phyloP scores from a whole-genome alignment of 1,140 invertebrate genomes.

The Neodiprion pinetum region DNA sequence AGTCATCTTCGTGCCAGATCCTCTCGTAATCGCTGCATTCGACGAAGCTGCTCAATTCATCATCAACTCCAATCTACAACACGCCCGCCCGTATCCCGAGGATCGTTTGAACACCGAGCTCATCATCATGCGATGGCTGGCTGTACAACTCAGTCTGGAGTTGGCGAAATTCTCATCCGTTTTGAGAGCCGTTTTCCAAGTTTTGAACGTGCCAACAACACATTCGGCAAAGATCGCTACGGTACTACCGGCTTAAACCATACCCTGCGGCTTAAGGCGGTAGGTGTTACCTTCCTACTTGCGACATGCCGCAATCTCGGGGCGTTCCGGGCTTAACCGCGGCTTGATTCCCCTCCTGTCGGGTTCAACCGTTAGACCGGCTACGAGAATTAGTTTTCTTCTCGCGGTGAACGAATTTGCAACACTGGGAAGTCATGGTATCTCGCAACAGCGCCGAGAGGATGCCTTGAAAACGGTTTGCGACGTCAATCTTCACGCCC shows the following conservation, averaged over 20 bases:
- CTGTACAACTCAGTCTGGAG: too few species aligned
- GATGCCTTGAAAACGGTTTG: neutral
- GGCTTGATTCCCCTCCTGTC: conserved; percentile 14
- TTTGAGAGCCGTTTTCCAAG: too few species aligned
- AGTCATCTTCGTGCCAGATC: conserved; percentile 36
- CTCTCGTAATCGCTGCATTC: neutral
- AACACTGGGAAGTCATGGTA: conserved; percentile 35
- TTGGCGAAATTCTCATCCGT: too few species aligned
- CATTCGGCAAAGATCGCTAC: too few species aligned
- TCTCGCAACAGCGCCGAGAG: neutral
- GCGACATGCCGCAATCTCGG: neutral
- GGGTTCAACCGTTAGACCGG: neutral
- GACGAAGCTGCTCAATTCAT: neutral
- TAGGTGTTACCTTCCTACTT: neutral
- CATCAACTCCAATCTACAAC: neutral
- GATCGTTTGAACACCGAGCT: neutral
- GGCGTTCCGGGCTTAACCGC: conserved; percentile 27
- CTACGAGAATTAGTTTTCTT: conserved; percentile 1
- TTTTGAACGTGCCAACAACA: too few species aligned
- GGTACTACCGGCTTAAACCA: neutral
- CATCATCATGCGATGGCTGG: neutral
- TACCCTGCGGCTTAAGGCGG: conserved; percentile 4
- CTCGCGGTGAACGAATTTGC: conserved; percentile 22
- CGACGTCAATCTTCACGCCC: neutral
- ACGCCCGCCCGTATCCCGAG: neutral